Evolutionary conservation across 1,140 invertebrate species (phyloP).

Genomic region (Tribolium madens): DNA sequence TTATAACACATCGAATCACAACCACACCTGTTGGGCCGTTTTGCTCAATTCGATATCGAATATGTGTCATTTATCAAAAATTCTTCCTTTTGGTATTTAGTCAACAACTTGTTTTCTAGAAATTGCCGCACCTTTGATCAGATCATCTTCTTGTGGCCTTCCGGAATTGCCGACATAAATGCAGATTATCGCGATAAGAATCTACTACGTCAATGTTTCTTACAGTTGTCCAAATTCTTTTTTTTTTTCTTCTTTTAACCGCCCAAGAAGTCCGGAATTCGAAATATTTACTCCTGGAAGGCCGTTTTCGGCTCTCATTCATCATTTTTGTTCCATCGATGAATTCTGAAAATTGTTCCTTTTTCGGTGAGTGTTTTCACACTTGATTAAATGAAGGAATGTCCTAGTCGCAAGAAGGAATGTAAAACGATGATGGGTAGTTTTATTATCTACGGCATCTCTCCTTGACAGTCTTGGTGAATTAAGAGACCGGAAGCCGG

Average conservation of each 20-base stretch:
- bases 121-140: background rate
- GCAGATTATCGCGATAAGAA: background rate
- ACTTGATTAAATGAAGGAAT: slow-evolving; percentile 38
- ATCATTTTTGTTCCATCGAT: background rate
- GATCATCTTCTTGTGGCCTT: background rate
- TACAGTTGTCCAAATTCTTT: background rate
- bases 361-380: slow-evolving; percentile 16
- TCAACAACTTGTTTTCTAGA: background rate
- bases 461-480: slow-evolving; percentile 21
- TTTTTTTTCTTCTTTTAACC: background rate
- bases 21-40: too few species aligned
- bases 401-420: slow-evolving; percentile 8
- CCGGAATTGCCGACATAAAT: background rate
- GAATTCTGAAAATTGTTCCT: background rate
- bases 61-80: background rate
- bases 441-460: slow-evolving; percentile 34
- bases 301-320: background rate
- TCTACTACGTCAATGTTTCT: background rate
- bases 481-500: slow-evolving; percentile 45
- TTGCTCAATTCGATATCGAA: background rate
- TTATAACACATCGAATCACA: background rate
- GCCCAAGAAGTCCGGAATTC: background rate
- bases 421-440: slow-evolving; percentile 10
- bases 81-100: background rate
- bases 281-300: background rate